phyloP scores from a whole-genome alignment of 2,113 vertebrate genomes.

The Etheostoma cragini region DNA sequence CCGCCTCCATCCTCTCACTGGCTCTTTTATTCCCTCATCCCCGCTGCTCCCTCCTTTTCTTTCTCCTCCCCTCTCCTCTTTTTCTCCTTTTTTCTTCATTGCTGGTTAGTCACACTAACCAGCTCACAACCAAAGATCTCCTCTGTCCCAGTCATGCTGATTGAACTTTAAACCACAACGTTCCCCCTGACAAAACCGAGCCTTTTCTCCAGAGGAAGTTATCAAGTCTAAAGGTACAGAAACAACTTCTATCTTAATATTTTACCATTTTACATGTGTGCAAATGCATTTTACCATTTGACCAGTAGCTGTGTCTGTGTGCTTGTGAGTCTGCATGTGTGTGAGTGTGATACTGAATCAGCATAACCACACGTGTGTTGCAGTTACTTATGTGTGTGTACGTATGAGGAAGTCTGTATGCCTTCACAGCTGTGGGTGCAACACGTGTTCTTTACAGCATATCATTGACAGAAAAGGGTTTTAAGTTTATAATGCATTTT shows the following conservation, averaged over 20 bases:
- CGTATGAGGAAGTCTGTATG: conserved; percentile 41
- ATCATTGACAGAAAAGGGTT: neutral
- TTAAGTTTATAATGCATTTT: neutral
- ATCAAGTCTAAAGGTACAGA: conserved; percentile 67
- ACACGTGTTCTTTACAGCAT: neutral
- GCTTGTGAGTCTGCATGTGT: conserved; percentile 14
- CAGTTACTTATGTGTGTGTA: neutral
- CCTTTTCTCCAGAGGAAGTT: conserved; percentile 54
- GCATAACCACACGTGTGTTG: conserved; percentile 44
- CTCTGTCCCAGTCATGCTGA: conserved; percentile 32
- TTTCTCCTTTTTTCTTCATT: conserved; percentile 50
- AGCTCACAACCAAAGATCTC: conserved; percentile 67
- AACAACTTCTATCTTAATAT: conserved; percentile 18
- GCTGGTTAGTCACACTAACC: conserved; percentile 48
- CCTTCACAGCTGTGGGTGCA: neutral
- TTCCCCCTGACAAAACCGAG: conserved; percentile 19
- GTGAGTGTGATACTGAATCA: neutral
- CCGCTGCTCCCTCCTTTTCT: conserved; percentile 42
- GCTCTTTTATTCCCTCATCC: conserved; percentile 58
- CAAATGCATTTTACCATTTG: conserved; percentile 26
- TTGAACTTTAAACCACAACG: conserved; percentile 46
- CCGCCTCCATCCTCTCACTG: conserved; percentile 75
- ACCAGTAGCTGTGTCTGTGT: conserved; percentile 21
- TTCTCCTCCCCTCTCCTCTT: conserved; percentile 55
- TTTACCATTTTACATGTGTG: conserved; percentile 29